These are phyloP conservation scores for Chloroclysta siterata DNA, from an alignment of 2,888 invertebrate species.

Conservation along the genomic window DNA sequence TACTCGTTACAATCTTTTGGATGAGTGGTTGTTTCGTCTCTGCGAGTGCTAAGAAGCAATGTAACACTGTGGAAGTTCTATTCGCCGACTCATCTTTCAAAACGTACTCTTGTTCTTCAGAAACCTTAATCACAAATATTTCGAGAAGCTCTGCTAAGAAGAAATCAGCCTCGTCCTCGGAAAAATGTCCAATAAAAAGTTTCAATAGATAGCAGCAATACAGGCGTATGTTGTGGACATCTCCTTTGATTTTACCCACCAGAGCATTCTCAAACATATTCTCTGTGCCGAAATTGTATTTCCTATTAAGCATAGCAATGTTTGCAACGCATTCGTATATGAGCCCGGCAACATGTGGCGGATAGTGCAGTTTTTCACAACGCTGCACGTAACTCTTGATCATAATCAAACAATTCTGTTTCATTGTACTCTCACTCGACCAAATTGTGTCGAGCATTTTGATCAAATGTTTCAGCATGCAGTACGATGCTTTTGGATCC, in stretches of 20 bases:
- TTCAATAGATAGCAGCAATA: conserved; percentile 70
- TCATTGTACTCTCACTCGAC: conserved; percentile 57
- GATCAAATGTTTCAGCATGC: conserved; percentile 62
- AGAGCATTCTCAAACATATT: conserved; percentile 58
- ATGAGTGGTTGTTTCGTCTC: conserved; percentile 78
- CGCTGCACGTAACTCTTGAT: conserved; percentile 69
- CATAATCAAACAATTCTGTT: conserved; percentile 76
- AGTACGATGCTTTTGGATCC: conserved; percentile 62
- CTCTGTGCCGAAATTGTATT: conserved; percentile 50
- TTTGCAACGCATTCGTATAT: conserved; percentile 74
- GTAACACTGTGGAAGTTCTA: conserved; percentile 84
- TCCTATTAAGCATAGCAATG: conserved; percentile 57
- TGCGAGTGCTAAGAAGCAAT: conserved; percentile 82
- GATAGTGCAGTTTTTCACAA: conserved; percentile 67
- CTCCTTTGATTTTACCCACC: conserved; percentile 59
- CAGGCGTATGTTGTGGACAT: conserved; percentile 64
- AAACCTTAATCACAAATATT: conserved; percentile 69
- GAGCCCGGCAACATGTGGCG: conserved; percentile 68
- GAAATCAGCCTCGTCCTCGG: conserved; percentile 53
- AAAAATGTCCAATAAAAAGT: conserved; percentile 47
- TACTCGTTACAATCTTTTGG: conserved; percentile 78
- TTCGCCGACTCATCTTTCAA: conserved; percentile 85
- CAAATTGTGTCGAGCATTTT: conserved; percentile 66
- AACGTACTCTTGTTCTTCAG: conserved; percentile 67
- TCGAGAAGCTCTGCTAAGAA: conserved; percentile 57